Evolutionary conservation across 2,888 invertebrate species (phyloP).

Genomic region (Dendrolimus houi): DNA sequence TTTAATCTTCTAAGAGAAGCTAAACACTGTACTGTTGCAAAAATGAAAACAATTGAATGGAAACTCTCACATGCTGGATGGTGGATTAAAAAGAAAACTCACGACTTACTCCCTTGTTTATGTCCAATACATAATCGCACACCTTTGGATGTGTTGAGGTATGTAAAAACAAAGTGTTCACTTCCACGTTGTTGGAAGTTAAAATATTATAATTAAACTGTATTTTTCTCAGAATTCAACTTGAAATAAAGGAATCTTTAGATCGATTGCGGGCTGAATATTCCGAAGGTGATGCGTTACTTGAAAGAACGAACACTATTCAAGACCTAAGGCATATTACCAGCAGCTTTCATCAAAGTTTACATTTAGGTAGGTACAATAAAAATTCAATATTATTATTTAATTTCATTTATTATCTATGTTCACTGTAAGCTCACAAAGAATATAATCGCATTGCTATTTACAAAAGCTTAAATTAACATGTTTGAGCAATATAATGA

Average conservation of each 20-base stretch:
- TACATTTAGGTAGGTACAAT: constrained; percentile 1
- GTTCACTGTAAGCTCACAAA: constrained; percentile 27
- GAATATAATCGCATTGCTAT: constrained; percentile 41
- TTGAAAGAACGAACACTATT: constrained; percentile 24
- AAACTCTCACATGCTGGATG: constrained; percentile 56
- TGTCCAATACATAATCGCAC: constrained; percentile 51
- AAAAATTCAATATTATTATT: constrained; percentile 11
- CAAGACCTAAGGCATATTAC: constrained; percentile 34
- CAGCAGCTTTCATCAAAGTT: constrained; percentile 23
- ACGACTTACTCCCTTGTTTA: constrained; percentile 44
- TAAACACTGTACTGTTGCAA: constrained; percentile 39
- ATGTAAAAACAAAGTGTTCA: constrained; percentile 4
- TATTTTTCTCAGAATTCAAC: constrained; percentile 22
- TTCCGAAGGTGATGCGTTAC: constrained; percentile 14
- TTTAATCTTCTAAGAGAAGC: constrained; percentile 51
- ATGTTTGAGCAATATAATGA: constrained; percentile 38
- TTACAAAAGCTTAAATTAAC: constrained; percentile 37
- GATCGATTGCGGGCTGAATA: constrained; percentile 6
- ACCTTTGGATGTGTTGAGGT: constrained; percentile 55
- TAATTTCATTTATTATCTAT: constrained; percentile 18
- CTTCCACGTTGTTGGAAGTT: no score
- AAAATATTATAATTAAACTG: not conserved
- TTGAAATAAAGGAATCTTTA: constrained; percentile 16
- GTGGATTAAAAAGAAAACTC: constrained; percentile 47
- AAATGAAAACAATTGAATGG: constrained; percentile 64